A percentile compares a stretch with the other conserved stretches of the same genome.
Conservation (phyloP, 2,113 vertebrate genomes). For the Carettochelys insculpta region DNA sequence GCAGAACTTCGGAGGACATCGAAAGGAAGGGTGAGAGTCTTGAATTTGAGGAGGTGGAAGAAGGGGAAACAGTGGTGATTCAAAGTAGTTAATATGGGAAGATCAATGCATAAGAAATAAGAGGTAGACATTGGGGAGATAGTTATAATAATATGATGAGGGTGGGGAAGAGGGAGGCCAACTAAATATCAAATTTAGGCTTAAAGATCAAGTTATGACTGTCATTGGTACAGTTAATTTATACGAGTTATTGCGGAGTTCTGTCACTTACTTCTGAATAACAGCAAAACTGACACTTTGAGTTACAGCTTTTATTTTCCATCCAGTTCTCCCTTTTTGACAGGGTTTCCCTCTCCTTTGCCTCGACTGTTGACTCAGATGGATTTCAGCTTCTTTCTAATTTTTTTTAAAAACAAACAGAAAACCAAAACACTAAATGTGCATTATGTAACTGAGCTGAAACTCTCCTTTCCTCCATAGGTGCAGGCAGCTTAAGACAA, state of each 20-base stretch:
- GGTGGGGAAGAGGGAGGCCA: too few species aligned
- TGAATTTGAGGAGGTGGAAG: neutral
- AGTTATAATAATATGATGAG: too few species aligned
- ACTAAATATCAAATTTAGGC: too few species aligned
- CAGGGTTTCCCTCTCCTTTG: neutral
- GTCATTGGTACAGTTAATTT: neutral
- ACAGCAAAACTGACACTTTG: neutral
- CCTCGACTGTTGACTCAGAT: neutral
- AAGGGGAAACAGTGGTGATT: neutral
- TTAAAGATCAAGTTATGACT: neutral
- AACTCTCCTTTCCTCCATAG: neutral
- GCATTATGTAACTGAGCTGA: neutral
- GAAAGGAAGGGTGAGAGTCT: neutral
- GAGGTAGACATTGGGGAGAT: too few species aligned
- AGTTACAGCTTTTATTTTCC: neutral
- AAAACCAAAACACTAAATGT: too few species aligned
- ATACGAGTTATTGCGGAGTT: neutral
- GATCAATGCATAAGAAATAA: too few species aligned
- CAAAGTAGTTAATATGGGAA: neutral
- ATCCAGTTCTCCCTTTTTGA: neutral
- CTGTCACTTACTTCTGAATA: neutral
- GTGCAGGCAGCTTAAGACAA: neutral
- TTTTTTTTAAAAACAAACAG: too few species aligned
- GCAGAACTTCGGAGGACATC: neutral
- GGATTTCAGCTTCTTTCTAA: too few species aligned